phyloP scores from a whole-genome alignment of 2,113 vertebrate genomes.

The Myxocyprinus asiaticus region DNA sequence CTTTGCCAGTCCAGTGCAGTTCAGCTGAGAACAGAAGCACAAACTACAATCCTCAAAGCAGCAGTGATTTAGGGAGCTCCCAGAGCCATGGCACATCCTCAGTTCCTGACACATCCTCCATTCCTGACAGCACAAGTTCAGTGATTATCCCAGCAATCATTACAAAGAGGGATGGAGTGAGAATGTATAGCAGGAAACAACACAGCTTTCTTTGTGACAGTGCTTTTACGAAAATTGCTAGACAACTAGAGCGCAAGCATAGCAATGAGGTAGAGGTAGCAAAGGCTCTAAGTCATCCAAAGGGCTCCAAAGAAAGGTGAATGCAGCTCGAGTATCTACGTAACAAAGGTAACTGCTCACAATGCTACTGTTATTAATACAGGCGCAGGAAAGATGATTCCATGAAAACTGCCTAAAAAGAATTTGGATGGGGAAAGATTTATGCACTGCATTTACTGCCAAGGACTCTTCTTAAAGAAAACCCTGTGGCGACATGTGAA shows the following conservation, averaged over 20 bases:
- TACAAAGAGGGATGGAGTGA: too few species aligned
- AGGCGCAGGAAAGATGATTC: slow-evolving; percentile 10
- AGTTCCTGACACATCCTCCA: neutral
- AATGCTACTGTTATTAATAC: slow-evolving; percentile 34
- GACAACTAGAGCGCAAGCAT: slow-evolving; percentile 33
- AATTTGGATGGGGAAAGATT: slow-evolving; percentile 21
- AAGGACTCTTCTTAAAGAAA: too few species aligned
- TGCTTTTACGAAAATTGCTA: neutral
- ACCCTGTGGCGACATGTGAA: too few species aligned
- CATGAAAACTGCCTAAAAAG: slow-evolving; percentile 11
- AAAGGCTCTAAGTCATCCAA: slow-evolving; percentile 24
- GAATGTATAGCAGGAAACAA: too few species aligned
- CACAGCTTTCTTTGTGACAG: too few species aligned
- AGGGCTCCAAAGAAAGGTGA: slow-evolving; percentile 38
- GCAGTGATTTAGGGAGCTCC: neutral
- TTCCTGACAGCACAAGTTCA: too few species aligned
- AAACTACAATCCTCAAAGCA: neutral
- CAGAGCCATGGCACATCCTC: too few species aligned
- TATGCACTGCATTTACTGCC: neutral
- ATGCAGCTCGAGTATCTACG: slow-evolving; percentile 32
- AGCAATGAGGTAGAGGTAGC: slow-evolving; percentile 13
- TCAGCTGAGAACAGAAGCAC: neutral
- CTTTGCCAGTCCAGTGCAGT: neutral
- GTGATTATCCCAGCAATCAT: too few species aligned
- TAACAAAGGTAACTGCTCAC: slow-evolving; percentile 26